Percentiles rank a stretch among this genome's conserved stretches.
Evolutionary conservation across 2,113 vertebrate genomes (phyloP).

Genomic region (Gobius niger): DNA sequence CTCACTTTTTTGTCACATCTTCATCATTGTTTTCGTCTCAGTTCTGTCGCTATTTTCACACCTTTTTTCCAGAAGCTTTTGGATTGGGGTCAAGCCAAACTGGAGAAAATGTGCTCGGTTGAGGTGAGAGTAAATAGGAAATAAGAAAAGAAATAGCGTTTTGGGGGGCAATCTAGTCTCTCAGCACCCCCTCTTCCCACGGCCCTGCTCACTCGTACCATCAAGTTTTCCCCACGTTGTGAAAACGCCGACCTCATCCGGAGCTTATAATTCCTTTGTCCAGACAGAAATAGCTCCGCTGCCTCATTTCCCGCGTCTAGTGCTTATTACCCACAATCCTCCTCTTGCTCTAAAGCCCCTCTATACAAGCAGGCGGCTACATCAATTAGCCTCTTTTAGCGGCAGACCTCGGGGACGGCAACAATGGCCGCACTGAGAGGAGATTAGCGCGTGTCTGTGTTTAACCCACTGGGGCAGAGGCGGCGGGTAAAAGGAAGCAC

Average conservation of each 20-base stretch:
- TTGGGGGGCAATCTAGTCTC: too few relatives aligned
- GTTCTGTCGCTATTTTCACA: too few relatives aligned
- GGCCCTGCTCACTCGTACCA: too few relatives aligned
- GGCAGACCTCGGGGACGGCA: conserved; percentile 28
- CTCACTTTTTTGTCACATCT: too few relatives aligned
- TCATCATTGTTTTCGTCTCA: too few relatives aligned
- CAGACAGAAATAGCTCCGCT: neutral
- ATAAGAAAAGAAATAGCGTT: too few relatives aligned
- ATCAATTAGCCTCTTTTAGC: conserved; percentile 71
- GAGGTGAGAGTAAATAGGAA: too few relatives aligned
- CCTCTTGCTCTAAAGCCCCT: conserved; percentile 30
- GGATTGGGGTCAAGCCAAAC: too few relatives aligned
- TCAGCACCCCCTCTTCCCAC: too few relatives aligned
- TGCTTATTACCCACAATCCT: conserved; percentile 18
- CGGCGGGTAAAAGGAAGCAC: conserved; percentile 41
- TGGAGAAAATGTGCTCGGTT: too few relatives aligned
- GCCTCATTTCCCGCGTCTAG: conserved; percentile 3
- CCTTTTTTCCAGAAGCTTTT: too few relatives aligned
- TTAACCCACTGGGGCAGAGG: conserved; percentile 38
- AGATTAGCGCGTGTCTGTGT: conserved; percentile 60
- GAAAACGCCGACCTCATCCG: neutral
- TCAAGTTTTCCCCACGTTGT: neutral
- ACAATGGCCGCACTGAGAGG: conserved; percentile 45
- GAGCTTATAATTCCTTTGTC: neutral
- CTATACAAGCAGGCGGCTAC: conserved; percentile 57